Conservation (phyloP, 2,888 invertebrate species). For the Agrypnus murinus region DNA sequence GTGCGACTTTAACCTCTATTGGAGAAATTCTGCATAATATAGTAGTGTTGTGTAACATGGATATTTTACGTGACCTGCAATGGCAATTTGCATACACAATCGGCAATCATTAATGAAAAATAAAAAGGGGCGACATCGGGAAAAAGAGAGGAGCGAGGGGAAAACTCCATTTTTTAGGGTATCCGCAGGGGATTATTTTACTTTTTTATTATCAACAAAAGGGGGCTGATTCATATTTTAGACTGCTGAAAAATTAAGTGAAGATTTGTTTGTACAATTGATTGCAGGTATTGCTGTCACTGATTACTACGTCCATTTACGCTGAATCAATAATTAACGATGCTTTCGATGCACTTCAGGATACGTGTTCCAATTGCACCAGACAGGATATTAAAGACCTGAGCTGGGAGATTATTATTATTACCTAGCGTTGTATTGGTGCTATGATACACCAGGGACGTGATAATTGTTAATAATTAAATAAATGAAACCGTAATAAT, state of each 20-base stretch:
- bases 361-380: constrained; percentile 28
- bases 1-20: constrained; percentile 28
- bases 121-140: not conserved
- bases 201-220: not conserved
- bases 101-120: constrained; percentile 11
- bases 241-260: not conserved
- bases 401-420: not conserved
- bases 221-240: not conserved
- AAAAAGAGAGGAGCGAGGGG: no score
- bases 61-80: constrained; percentile 16
- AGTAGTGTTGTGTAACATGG: not conserved
- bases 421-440: no score
- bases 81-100: constrained; percentile 1
- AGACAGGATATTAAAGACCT: constrained; percentile 16
- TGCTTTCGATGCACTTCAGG: constrained; percentile 24
- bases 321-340: constrained; percentile 35
- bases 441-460: no score
- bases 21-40: constrained; percentile 14
- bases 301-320: constrained; percentile 28
- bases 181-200: not conserved
- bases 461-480: no score
- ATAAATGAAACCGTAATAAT: no score
- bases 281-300: constrained; percentile 31
- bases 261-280: constrained; percentile 15
- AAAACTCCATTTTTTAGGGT: no score